Evolutionary conservation across 2,113 vertebrate genomes (phyloP), one percentile per base, ranked within the genome.

Genomic region (Sprattus sprattus): DNA sequence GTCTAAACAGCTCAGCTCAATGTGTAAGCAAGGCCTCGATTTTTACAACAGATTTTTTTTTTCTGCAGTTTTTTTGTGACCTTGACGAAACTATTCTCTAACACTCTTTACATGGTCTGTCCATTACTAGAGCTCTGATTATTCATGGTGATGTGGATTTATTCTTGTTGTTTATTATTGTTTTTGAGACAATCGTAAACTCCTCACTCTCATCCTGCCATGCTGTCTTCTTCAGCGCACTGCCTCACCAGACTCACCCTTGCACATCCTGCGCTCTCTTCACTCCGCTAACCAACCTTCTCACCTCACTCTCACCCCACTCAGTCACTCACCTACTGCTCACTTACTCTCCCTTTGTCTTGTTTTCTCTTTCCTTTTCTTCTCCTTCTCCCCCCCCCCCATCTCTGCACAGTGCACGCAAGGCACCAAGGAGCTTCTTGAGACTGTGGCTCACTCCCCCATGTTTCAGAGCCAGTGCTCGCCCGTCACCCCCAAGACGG

Each of bases 361-460:
- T 57, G 82, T 82, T 80, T 11, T 11, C 32, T 39, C 44, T 57
- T 49, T 50, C 39, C 13, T 47, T 25, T 32, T 45, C 13, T 6
- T 84, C 25, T 81, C 47, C 0, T 44, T 28, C 22, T 32, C 20
- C 44, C 47, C 28, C 9, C 7, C n/a, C 22, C 7, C 82, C 54
- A 78, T 78, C 49, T 89, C 71, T 86, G 52, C 67, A 0, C 88
- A 95, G 94, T 95, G 94, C 90, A 89, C 91, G 83, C 94, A 89
- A 87, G 91, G 92, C 91, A 93, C 95, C 45, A 95, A 95, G 90
- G 94, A 93, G 4, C 28, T 95, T 83, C 87, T 95, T 90, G 95
- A 94, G 87, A 92, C 92, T 89, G 87, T 93, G 90, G 87, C 93
- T 47, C 89, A 89, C 90, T 93, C 91, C 44, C 87, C 91, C 0